Evolutionary conservation across 2,797 vertebrate species (phyloP).

Genomic region (Spondyliosoma cantharus): DNA sequence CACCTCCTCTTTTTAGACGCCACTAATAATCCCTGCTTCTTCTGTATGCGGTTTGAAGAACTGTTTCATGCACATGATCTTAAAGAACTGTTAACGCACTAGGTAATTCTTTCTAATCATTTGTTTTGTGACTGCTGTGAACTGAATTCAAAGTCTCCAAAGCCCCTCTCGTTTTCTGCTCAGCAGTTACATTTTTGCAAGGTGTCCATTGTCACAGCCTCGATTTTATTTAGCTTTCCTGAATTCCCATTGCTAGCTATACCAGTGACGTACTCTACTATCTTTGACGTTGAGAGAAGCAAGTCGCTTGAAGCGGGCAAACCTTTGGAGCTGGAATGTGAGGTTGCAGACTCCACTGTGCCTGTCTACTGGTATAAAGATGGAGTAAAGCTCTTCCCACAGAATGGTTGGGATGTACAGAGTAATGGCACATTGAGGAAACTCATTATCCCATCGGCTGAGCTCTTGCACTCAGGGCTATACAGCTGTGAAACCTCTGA

Average conservation of each 20-base stretch:
- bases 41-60: conserved; percentile 64
- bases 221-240: conserved; percentile 80
- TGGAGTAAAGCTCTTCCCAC: conserved; percentile 79
- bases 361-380: conserved; percentile 88
- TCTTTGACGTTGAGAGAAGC: conserved; percentile 82
- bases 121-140: conserved; percentile 56
- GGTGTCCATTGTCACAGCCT: conserved; percentile 64
- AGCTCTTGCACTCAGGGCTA: conserved; percentile 85
- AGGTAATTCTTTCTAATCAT: conserved; percentile 42
- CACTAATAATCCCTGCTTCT: conserved; percentile 78
- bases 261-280: conserved; percentile 77
- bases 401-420: conserved; percentile 84
- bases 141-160: conserved; percentile 59
- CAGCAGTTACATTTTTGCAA: conserved; percentile 63
- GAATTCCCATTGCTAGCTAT: conserved; percentile 83
- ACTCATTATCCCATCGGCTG: conserved; percentile 84
- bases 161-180: conserved; percentile 57
- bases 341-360: conserved; percentile 85
- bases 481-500: conserved; percentile 85
- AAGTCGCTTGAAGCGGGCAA: conserved; percentile 84
- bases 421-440: conserved; percentile 83
- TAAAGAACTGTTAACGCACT: conserved; percentile 53
- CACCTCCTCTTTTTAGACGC: conserved; percentile 71
- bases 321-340: conserved; percentile 86
- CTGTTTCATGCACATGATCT: conserved; percentile 58